These are phyloP conservation scores for Penaeus japonicus DNA, from an alignment of 1,140 invertebrate species.

Conservation along the genomic window DNA sequence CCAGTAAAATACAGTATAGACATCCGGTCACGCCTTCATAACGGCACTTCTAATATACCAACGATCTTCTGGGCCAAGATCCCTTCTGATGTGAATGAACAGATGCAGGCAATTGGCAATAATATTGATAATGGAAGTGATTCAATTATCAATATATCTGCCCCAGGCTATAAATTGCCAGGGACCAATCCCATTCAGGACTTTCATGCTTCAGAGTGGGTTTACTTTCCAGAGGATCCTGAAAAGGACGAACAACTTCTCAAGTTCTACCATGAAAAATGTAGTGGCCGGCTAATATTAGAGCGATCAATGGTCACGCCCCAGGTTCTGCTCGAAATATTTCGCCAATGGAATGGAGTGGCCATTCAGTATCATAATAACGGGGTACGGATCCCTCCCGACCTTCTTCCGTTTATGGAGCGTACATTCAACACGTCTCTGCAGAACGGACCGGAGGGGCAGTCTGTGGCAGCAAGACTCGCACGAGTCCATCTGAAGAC, in stretches of 20 bases:
- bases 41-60: conserved; percentile 42
- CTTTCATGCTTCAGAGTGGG: conserved; percentile 27
- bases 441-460: neutral
- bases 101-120: conserved; percentile 25
- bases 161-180: conserved; percentile 9
- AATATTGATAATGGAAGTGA: neutral
- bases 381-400: neutral
- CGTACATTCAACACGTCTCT: neutral
- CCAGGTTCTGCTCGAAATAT: neutral
- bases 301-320: neutral
- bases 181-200: neutral
- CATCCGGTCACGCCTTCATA: conserved; percentile 48
- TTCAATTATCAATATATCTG: conserved; percentile 12
- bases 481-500: neutral
- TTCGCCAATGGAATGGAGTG: conserved; percentile 45
- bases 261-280: neutral
- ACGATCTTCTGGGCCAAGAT: conserved; percentile 36
- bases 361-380: conserved; percentile 23
- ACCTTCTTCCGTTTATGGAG: conserved; percentile 33
- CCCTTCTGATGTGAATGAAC: neutral
- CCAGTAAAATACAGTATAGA: conserved; percentile 44
- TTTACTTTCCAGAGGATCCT: conserved; percentile 1
- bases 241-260: neutral
- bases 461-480: neutral
- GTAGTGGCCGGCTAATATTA: neutral